Percentiles rank a stretch among this genome's conserved stretches.
phyloP scores from a whole-genome alignment of 1,140 invertebrate genomes.

The Drosophila suzukii region DNA sequence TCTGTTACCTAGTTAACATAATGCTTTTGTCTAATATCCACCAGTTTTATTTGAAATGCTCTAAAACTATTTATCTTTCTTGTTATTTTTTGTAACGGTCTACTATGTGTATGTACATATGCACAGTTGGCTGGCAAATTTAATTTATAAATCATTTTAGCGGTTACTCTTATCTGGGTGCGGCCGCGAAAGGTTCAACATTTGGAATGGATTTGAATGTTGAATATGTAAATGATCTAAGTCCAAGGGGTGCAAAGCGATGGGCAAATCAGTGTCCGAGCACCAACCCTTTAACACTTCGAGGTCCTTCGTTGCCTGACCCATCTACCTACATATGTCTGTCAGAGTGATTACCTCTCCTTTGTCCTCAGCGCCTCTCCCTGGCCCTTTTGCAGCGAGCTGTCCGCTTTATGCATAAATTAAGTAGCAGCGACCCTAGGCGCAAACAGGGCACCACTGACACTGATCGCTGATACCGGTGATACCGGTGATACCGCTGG shows the following conservation, averaged over 20 bases:
- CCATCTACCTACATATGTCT: conserved; percentile 32
- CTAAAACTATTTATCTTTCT: too few relatives aligned
- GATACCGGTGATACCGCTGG: conserved; percentile 11
- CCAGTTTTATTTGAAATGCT: too few relatives aligned
- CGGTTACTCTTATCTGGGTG: neutral
- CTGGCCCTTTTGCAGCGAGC: conserved; percentile 39
- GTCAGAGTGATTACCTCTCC: conserved; percentile 43
- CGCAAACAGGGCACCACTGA: neutral
- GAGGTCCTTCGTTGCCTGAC: conserved; percentile 11
- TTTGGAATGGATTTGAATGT: conserved; percentile 4
- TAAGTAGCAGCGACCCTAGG: conserved; percentile 30
- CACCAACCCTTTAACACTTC: conserved; percentile 61
- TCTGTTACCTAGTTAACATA: too few relatives aligned
- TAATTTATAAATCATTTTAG: neutral
- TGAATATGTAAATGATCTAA: conserved; percentile 42
- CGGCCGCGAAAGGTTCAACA: neutral
- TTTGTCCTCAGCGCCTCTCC: conserved; percentile 25
- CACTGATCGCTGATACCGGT: conserved; percentile 49
- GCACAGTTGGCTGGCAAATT: neutral
- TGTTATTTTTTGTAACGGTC: too few relatives aligned
- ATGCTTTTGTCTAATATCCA: too few relatives aligned
- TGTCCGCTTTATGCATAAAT: conserved; percentile 61
- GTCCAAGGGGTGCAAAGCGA: conserved; percentile 22
- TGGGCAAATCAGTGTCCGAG: conserved; percentile 61
- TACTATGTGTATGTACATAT: too few relatives aligned